These are phyloP conservation scores for Cantharis lateralis DNA, from an alignment of 2,888 invertebrate species.

Conservation along the genomic window DNA sequence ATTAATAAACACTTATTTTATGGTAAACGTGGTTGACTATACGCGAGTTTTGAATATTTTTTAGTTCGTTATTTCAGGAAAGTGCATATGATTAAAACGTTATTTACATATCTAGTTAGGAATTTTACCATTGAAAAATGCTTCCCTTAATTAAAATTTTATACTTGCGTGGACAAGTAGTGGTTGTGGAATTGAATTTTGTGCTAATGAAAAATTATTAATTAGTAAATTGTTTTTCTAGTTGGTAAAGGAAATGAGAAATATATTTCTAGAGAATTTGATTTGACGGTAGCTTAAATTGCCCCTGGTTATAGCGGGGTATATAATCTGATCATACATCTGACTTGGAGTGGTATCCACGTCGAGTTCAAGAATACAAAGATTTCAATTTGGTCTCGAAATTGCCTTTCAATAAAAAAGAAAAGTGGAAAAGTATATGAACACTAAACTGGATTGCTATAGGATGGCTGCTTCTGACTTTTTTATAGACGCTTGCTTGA, in stretches of 20 bases:
- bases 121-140: neutral
- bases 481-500: constrained; percentile 30
- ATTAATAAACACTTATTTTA: neutral
- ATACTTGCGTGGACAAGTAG: neutral
- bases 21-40: neutral
- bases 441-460: constrained; percentile 52
- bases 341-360: constrained; percentile 54
- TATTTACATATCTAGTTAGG: neutral
- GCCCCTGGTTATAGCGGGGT: constrained; percentile 43
- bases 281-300: constrained; percentile 36
- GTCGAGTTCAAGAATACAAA: constrained; percentile 55
- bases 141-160: neutral
- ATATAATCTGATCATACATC: constrained; percentile 56
- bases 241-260: constrained; percentile 13
- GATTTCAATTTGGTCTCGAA: constrained; percentile 57
- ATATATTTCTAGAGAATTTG: constrained; percentile 35
- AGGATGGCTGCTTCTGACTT: constrained; percentile 30
- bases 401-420: constrained; percentile 56
- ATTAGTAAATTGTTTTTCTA: constrained; percentile 4
- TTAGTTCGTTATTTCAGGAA: neutral
- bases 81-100: neutral
- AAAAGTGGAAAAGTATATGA: constrained; percentile 54
- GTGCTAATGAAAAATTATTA: neutral
- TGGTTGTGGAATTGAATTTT: neutral
- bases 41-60: neutral